Base-by-base conservation (phyloP, 2,888 invertebrate genomes). In the Chloroclysta siterata region DNA sequence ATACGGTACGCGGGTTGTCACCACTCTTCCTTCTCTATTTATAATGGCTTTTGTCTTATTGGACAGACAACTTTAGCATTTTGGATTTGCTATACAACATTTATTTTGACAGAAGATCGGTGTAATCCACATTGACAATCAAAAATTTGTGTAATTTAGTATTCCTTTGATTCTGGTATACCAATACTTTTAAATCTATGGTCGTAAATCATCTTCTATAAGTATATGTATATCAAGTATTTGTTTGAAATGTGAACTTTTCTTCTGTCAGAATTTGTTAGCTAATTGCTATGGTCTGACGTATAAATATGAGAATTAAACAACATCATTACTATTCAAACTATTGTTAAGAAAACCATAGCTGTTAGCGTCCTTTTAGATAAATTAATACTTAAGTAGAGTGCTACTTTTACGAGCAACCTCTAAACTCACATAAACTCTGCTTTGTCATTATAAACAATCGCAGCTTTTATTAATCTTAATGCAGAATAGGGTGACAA, bases 1-100 rank as follows among this genome's bases (percentile, higher is more conserved):
- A 76, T 94, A 95, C 80, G 95, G 95, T 95, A 86, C 51, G 17
- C 17, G 1, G 15, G 44, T 17, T 11, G 47, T 10, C 47, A 5
- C 51, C 10, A 50, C 22, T 39, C 36, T 36, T 36, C 10, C 36
- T 39, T 11, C 11, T 11, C 3, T 3, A 39, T 10, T 39, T 11
- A 39, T n/a, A n/a, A n/a, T 39, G 3, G 11, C 17, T 41, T 41
- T 13, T 15, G 44, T 44, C 44, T 8, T 39, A 11, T 1, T 46
- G 11, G 17, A 11, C 17, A 11, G 33, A 8, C 33, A 33, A 11
- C 10, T 39, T 11, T 39, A 11, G 2, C 11, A 39, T 11, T 39
- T 39, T 39, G 36, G 11, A 39, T 39, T 10, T 10, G 11, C 33
- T 10, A 39, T 11, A 10, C 11, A 0, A 39, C 36, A 39, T 39